Percentiles rank a stretch among this genome's conserved stretches.
Evolutionary conservation across 2,888 invertebrate genomes (phyloP).

Genomic region (Lasioglossum pauxillum): DNA sequence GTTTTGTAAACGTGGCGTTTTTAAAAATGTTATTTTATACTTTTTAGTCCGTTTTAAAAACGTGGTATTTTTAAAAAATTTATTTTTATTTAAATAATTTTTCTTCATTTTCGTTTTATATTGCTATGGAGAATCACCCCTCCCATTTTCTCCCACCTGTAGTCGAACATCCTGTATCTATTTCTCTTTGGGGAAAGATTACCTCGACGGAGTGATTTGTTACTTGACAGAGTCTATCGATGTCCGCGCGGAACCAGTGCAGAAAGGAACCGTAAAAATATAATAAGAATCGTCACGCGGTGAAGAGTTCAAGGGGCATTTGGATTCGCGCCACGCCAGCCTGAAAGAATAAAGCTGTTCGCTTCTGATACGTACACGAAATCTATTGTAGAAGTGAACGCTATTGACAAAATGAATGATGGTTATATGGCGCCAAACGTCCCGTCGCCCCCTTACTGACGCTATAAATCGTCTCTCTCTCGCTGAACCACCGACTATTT

Average conservation of each 20-base stretch:
- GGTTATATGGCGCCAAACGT: slow-evolving; percentile 79
- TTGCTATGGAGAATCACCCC: too few relatives aligned
- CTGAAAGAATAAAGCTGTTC: slow-evolving; percentile 80
- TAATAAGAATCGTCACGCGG: slow-evolving; percentile 68
- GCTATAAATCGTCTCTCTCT: slow-evolving; percentile 79
- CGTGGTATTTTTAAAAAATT: too few relatives aligned
- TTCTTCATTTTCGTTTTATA: too few relatives aligned
- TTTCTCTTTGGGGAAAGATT: not conserved
- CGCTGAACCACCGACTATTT: slow-evolving; percentile 63
- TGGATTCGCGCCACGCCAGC: slow-evolving; percentile 76
- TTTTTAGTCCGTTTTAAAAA: too few relatives aligned
- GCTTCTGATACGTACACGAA: slow-evolving; percentile 74
- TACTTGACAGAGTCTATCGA: slow-evolving; percentile 23
- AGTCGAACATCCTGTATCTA: too few relatives aligned
- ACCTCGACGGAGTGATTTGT: not conserved
- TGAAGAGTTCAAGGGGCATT: slow-evolving; percentile 63
- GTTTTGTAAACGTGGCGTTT: too few relatives aligned
- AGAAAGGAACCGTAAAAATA: slow-evolving; percentile 47
- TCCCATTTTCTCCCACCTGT: too few relatives aligned
- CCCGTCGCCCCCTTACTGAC: slow-evolving; percentile 70
- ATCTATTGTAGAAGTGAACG: slow-evolving; percentile 77
- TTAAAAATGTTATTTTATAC: too few relatives aligned
- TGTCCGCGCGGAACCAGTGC: slow-evolving; percentile 21
- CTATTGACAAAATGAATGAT: slow-evolving; percentile 82
- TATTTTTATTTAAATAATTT: too few relatives aligned